These are phyloP conservation scores for Monomorium pharaonis DNA, from an alignment of 1,140 invertebrate species.

Conservation along the genomic window DNA sequence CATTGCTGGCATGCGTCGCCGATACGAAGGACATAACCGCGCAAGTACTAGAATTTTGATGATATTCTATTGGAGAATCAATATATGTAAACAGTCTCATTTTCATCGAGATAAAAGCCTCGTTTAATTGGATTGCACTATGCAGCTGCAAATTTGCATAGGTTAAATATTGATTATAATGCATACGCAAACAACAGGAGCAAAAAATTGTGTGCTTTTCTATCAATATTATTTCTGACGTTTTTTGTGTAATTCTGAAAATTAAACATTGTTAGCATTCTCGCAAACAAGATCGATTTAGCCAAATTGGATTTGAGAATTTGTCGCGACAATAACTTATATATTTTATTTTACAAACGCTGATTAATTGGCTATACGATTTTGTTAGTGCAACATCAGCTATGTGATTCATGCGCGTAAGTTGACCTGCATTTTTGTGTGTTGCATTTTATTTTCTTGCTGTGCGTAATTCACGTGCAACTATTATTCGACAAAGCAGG, in stretches of 20 bases:
- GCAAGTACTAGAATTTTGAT: conserved; percentile 52
- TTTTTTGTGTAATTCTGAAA: background rate
- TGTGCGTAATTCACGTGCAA: background rate
- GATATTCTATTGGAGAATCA: conserved; percentile 2
- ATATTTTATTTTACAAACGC: background rate
- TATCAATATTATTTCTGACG: conserved; percentile 1
- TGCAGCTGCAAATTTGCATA: background rate
- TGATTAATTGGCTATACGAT: conserved; percentile 22
- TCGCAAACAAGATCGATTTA: background rate
- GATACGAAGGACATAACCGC: conserved; percentile 36
- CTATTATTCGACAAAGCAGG: background rate
- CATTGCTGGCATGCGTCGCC: conserved; percentile 48
- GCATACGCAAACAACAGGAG: background rate
- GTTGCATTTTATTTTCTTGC: background rate
- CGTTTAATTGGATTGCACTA: background rate
- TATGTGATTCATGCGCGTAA: background rate
- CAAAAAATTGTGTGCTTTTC: background rate
- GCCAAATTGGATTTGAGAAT: background rate
- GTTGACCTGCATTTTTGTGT: background rate
- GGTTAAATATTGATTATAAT: background rate
- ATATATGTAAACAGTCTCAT: background rate
- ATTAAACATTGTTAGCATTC: conserved; percentile 12
- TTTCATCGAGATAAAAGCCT: background rate
- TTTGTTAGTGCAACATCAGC: background rate
- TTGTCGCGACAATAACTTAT: background rate